phyloP scores from a whole-genome alignment of 1,140 invertebrate species.

The Drosophila subpulchrella region DNA sequence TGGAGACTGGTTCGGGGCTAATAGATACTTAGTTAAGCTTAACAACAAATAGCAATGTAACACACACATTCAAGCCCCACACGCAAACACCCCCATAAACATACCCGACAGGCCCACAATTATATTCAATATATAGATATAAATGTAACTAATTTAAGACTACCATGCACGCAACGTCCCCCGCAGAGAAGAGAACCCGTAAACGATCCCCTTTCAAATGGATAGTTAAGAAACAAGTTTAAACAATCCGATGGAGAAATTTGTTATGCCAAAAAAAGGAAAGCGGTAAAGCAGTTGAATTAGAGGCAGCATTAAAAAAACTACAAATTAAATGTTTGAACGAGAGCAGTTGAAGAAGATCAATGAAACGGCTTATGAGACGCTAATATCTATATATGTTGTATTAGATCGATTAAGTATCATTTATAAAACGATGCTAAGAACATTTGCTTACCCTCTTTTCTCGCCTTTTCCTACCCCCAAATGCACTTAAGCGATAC shows the following conservation, averaged over 20 bases:
- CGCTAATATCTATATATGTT: conserved; percentile 78
- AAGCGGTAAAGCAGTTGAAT: conserved; percentile 12
- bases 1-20: not conserved
- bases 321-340: conserved; percentile 31
- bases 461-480: conserved; percentile 7
- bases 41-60: conserved; percentile 51
- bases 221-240: conserved; percentile 48
- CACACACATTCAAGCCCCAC: conserved; percentile 47
- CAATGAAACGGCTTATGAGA: conserved; percentile 66
- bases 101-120: conserved; percentile 38
- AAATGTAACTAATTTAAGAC: conserved; percentile 68
- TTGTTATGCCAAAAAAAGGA: conserved; percentile 69
- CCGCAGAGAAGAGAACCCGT: conserved; percentile 22
- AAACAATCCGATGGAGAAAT: conserved; percentile 36
- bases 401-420: conserved; percentile 71
- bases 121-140: conserved; percentile 58
- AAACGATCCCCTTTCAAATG: conserved; percentile 35
- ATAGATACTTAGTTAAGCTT: conserved; percentile 46
- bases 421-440: conserved; percentile 58
- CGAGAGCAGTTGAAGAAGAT: conserved; percentile 29
- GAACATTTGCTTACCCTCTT: conserved; percentile 45
- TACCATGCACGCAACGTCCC: conserved; percentile 36
- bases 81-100: conserved; percentile 17
- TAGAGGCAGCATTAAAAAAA: conserved; percentile 9
- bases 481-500: conserved; percentile 51